These are phyloP conservation scores for Parnassius glacialis DNA, from an alignment of 2,888 invertebrate genomes.

Conservation along the genomic window DNA sequence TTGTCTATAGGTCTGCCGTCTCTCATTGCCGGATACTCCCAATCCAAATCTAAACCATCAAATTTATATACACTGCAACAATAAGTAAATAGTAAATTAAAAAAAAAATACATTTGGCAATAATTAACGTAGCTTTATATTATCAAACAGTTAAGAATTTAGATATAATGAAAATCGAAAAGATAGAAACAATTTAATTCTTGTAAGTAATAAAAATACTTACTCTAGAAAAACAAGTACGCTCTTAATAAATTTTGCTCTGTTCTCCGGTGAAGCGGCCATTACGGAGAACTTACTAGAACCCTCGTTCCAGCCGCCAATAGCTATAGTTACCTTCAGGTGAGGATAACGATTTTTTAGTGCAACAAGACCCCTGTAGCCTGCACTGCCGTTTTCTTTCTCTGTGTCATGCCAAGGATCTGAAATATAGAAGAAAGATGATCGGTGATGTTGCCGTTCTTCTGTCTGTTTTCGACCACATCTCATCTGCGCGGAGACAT, in stretches of 20 bases:
- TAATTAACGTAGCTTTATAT: too few relatives aligned
- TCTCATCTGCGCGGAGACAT: too few relatives aligned
- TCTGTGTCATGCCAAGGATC: constrained; percentile 81
- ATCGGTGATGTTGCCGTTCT: too few relatives aligned
- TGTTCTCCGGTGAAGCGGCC: constrained; percentile 81
- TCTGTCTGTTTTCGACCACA: too few relatives aligned
- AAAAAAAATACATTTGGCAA: too few relatives aligned
- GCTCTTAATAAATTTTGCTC: constrained; percentile 86
- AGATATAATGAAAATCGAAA: too few relatives aligned
- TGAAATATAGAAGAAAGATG: constrained; percentile 12
- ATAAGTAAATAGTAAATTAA: too few relatives aligned
- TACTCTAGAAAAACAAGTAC: constrained; percentile 85
- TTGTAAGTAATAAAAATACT: constrained; percentile 29
- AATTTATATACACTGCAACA: constrained; percentile 84
- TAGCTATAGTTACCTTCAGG: constrained; percentile 87
- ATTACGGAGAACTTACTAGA: constrained; percentile 84
- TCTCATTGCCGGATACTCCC: constrained; percentile 91
- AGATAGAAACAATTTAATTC: too few relatives aligned
- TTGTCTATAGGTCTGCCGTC: constrained; percentile 88
- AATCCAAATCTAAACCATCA: constrained; percentile 90
- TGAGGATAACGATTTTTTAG: constrained; percentile 85
- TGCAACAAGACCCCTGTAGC: constrained; percentile 84
- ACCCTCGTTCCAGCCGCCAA: constrained; percentile 96
- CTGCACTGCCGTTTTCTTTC: constrained; percentile 87
- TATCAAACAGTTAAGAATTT: too few relatives aligned